These are phyloP conservation scores for Bufo bufo DNA, from an alignment of 2,113 vertebrate genomes.

Conservation along the genomic window DNA sequence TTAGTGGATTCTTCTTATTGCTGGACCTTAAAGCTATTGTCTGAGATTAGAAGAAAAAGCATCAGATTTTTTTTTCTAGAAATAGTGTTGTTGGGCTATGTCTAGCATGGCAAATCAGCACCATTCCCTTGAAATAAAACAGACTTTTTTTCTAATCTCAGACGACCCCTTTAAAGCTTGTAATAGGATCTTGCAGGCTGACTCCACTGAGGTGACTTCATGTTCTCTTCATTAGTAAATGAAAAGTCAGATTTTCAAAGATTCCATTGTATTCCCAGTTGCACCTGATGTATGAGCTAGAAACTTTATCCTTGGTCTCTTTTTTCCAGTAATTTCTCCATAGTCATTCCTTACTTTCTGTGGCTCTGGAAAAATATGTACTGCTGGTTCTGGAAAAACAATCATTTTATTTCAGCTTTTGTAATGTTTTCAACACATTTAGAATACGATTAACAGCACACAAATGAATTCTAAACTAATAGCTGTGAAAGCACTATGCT, in stretches of 20 bases:
- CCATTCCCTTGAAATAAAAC: neutral
- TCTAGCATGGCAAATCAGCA: neutral
- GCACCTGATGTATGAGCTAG: conserved; percentile 15
- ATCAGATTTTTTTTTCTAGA: no score
- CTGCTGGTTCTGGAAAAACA: conserved; percentile 29
- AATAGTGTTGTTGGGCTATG: neutral
- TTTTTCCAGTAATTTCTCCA: neutral
- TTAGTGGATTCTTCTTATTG: no score
- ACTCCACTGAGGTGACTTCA: neutral
- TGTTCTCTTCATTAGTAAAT: neutral
- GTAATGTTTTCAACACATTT: conserved; percentile 9
- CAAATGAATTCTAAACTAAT: neutral
- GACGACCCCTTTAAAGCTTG: neutral
- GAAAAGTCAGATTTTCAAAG: conserved; percentile 19
- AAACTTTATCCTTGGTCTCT: conserved; percentile 7
- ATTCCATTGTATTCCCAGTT: conserved; percentile 28
- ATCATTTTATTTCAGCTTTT: conserved; percentile 7
- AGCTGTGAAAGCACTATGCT: neutral
- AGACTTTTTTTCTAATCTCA: neutral
- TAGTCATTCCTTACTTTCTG: conserved; percentile 21
- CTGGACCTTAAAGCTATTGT: no score
- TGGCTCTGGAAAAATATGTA: conserved; percentile 26
- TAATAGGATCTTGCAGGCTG: neutral
- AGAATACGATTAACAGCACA: no score
- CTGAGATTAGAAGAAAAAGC: no score